Base-by-base conservation (phyloP, 2,888 invertebrate species). In the Sinhomidia bicolor region DNA sequence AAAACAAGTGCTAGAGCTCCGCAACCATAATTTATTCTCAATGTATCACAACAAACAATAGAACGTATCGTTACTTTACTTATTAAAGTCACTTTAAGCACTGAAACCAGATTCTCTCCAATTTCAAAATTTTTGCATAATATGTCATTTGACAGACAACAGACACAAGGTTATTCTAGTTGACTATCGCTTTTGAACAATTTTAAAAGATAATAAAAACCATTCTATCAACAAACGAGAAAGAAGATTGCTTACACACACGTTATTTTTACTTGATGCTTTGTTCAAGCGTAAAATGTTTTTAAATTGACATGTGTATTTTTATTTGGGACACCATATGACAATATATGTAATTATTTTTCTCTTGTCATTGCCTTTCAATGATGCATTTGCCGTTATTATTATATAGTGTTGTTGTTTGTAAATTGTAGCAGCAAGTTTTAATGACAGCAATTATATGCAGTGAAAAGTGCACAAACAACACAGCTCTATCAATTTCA, bases 361-460 rank as follows among this genome's bases (percentile, higher is more conserved):
- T 41, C 29, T 71, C 29, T 20, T 44, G 71, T 71, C 62, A 65
- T 68, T 68, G 10, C 14, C 2, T 7, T 47, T 6, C n/a, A n/a
- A 7, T 54, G 51, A 54, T 54, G 51, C 51, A 54, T 54, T 54
- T 47, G 23, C 76, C 54, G 76, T 54, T 78, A 54, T 54, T 14
- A 1, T 44, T 3, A 32, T 68, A 2, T 41, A 9, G 68, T 68
- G 0, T 4, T 36, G 68, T 17, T 36, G n/a, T n/a, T n/a, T n/a
- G n/a, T n/a, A n/a, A n/a, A n/a, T n/a, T n/a, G 17, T 14, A 9
- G 2, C 6, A 5, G 2, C 9, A 4, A 9, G 17, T 36, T 6
- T 1, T 54, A 78, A 54, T 54, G 76, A 78, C 17, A 32, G 17
- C 76, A 78, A 51, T 78, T 78, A 54, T 29, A 78, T 76, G 47